These are phyloP conservation scores for Timema cristinae DNA, from an alignment of 2,888 invertebrate species.

Conservation along the genomic window DNA sequence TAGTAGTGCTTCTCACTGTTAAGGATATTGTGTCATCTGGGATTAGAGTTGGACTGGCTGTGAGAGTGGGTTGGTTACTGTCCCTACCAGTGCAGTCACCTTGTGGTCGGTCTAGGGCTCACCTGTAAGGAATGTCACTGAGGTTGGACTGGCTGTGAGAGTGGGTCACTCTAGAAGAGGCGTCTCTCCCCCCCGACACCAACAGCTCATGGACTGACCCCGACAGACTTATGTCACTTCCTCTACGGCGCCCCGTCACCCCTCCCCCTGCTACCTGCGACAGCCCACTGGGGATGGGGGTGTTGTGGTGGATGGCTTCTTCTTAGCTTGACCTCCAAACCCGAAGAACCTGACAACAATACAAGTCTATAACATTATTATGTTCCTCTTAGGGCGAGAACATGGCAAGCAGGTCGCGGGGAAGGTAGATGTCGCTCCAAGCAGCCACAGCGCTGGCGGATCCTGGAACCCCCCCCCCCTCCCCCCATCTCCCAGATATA, in stretches of 20 bases:
- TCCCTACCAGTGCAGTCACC: too few species aligned
- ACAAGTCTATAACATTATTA: too few species aligned
- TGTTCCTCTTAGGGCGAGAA: too few species aligned
- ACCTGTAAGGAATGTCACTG: conserved; percentile 81
- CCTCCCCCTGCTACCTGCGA: conserved; percentile 38
- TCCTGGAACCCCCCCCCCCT: too few species aligned
- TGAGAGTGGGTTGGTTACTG: conserved; percentile 72
- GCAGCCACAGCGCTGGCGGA: too few species aligned
- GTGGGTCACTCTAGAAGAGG: conserved; percentile 65
- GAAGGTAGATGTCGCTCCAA: too few species aligned
- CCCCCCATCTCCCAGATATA: too few species aligned
- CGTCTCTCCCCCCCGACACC: conserved; percentile 58
- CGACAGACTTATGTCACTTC: conserved; percentile 78
- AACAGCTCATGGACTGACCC: conserved; percentile 82
- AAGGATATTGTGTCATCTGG: conserved; percentile 79
- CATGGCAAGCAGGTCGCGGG: too few species aligned
- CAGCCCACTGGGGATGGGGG: conserved; percentile 49
- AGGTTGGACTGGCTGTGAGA: conserved; percentile 89
- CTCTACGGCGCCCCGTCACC: conserved; percentile 61
- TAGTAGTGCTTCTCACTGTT: conserved; percentile 62
- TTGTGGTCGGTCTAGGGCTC: conserved; percentile 28
- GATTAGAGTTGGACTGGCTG: conserved; percentile 87
- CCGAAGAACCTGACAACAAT: conserved; percentile 69
- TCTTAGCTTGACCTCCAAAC: conserved; percentile 83
- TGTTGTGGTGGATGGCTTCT: conserved; percentile 66